These are phyloP conservation scores for Bubalus kerabau DNA, from an alignment of 2,113 vertebrate genomes.

Conservation along the genomic window DNA sequence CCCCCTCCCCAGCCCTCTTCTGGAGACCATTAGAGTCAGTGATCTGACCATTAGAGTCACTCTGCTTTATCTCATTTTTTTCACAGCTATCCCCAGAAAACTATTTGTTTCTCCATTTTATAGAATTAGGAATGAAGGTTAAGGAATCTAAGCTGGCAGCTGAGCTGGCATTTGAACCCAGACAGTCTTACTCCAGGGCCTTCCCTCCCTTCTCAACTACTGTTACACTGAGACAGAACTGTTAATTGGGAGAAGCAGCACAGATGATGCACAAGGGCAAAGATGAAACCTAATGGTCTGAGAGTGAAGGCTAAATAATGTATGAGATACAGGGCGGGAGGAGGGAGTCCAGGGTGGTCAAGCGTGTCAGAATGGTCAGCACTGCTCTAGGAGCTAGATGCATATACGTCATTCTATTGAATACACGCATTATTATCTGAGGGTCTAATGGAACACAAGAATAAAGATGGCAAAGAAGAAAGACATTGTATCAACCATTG, in stretches of 20 bases:
- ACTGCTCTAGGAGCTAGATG: background rate
- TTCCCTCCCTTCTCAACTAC: background rate
- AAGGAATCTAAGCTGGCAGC: background rate
- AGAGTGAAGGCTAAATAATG: background rate
- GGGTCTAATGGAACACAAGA: background rate
- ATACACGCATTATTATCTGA: background rate
- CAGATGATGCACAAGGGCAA: background rate
- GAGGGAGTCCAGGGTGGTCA: background rate
- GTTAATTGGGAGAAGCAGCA: background rate
- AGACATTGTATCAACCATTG: background rate
- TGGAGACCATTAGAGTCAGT: background rate
- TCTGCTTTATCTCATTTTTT: background rate
- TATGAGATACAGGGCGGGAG: background rate
- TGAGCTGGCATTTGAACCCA: background rate
- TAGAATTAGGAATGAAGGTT: background rate
- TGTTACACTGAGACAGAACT: background rate
- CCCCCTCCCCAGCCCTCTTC: background rate
- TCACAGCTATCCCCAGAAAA: background rate
- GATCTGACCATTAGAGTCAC: background rate
- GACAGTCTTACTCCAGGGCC: background rate
- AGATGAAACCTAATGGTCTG: background rate
- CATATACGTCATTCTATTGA: background rate
- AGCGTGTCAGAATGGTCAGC: background rate
- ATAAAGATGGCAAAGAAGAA: constrained; percentile 11
- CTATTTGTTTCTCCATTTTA: background rate